Conservation (phyloP, 1,140 invertebrate genomes). For the Neotoxoptera formosana region DNA sequence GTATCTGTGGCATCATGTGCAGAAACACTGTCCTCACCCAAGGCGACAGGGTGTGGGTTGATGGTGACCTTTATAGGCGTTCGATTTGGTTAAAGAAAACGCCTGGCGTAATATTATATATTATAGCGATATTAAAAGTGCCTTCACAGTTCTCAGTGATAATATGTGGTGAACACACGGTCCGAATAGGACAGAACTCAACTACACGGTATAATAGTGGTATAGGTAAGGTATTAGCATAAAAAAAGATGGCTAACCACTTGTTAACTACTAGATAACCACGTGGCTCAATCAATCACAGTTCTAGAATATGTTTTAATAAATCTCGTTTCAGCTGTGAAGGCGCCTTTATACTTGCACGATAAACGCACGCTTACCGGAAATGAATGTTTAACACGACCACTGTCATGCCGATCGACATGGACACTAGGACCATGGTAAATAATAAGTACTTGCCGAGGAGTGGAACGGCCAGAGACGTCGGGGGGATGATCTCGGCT, state of each 20-base stretch:
- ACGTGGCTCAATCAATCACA: too few species aligned
- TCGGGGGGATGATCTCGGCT: conserved; percentile 97
- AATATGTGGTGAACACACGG: too few species aligned
- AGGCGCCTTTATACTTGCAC: not conserved
- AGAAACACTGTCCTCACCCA: conserved; percentile 88
- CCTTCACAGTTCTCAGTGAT: too few species aligned
- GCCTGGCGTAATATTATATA: not conserved
- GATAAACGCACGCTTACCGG: conserved; percentile 72
- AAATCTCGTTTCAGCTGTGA: too few species aligned
- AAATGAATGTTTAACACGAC: conserved; percentile 97
- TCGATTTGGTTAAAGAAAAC: not conserved
- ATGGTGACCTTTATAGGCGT: conserved; percentile 78
- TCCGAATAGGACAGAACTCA: too few species aligned
- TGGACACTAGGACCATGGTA: conserved; percentile 96
- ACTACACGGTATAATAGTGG: too few species aligned
- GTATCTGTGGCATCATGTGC: conserved; percentile 84
- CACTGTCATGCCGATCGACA: conserved; percentile 96
- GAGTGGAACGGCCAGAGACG: conserved; percentile 94
- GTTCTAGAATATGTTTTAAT: too few species aligned
- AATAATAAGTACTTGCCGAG: conserved; percentile 96
- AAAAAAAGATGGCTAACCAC: too few species aligned
- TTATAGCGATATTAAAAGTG: not conserved
- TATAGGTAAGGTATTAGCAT: too few species aligned
- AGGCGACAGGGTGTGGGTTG: conserved; percentile 94
- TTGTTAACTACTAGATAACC: too few species aligned